A percentile compares a stretch with the other conserved stretches of the same genome.
Evolutionary conservation across 2,113 vertebrate species (phyloP).

Genomic region (Caranx melampygus): DNA sequence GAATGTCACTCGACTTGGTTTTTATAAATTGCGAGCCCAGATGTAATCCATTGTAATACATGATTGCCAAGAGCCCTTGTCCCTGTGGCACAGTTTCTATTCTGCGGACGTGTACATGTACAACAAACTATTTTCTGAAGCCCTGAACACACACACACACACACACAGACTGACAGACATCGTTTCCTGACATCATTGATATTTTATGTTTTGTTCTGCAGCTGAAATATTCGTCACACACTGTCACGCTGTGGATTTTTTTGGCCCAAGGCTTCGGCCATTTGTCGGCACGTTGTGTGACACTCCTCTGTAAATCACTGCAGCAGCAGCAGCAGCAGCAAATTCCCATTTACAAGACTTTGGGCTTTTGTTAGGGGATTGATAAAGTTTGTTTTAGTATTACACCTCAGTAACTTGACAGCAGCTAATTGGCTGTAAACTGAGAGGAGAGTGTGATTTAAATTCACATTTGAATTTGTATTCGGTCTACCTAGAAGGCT

Average conservation of each 20-base stretch:
- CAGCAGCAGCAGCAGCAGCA: background rate
- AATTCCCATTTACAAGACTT: constrained; percentile 25
- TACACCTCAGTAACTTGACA: constrained; percentile 18
- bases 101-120: constrained; percentile 20
- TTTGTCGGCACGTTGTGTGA: constrained; percentile 16
- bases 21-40: constrained; percentile 54
- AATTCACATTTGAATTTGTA: constrained; percentile 7
- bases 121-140: constrained; percentile 42
- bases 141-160: background rate
- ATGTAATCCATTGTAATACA: constrained; percentile 49
- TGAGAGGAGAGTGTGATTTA: background rate
- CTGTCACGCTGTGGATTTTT: constrained; percentile 33
- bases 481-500: background rate
- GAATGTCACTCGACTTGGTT: constrained; percentile 39
- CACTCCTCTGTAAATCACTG: constrained; percentile 45
- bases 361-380: constrained; percentile 10
- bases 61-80: constrained; percentile 25
- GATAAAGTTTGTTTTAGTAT: constrained; percentile 16
- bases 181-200: constrained; percentile 35
- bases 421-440: constrained; percentile 22
- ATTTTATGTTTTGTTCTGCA: constrained; percentile 32
- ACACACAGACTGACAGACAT: background rate
- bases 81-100: constrained; percentile 25
- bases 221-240: constrained; percentile 44
- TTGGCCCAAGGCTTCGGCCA: constrained; percentile 25